Evolutionary conservation across 2,113 vertebrate species (phyloP).

Genomic region (Paratilapia polleni): DNA sequence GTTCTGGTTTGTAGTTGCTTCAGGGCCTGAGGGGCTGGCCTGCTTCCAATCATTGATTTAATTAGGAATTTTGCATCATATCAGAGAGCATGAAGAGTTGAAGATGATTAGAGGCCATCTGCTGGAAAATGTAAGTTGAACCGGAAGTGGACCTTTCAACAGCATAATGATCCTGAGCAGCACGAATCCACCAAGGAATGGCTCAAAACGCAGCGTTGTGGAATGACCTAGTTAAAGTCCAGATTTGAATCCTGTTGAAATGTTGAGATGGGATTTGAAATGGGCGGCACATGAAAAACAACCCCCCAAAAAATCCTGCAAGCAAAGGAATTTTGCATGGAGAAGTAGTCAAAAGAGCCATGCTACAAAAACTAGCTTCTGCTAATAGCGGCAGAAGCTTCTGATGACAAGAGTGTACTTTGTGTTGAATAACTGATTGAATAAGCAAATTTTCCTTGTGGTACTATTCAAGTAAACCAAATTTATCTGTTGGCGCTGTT

Average conservation of each 20-base stretch:
- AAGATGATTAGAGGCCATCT: background rate
- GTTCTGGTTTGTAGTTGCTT: background rate
- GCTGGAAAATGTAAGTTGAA: background rate
- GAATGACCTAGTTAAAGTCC: background rate
- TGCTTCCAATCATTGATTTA: background rate
- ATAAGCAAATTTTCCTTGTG: background rate
- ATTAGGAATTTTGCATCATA: background rate
- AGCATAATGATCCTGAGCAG: background rate
- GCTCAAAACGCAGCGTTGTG: background rate
- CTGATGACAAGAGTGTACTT: background rate
- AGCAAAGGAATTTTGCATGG: background rate
- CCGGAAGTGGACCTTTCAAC: background rate
- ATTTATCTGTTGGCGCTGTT: background rate
- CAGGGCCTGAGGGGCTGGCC: background rate
- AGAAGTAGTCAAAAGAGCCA: background rate
- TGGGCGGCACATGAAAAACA: background rate
- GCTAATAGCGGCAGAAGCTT: background rate
- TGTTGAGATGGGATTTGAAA: background rate
- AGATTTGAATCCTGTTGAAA: background rate
- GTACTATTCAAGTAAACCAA: background rate
- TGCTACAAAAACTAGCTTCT: background rate
- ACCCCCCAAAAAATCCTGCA: background rate
- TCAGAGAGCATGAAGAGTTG: background rate
- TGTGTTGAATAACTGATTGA: background rate
- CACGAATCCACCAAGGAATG: background rate